Conservation (phyloP, 2,113 vertebrate genomes). For the Todiramphus saurophagus region DNA sequence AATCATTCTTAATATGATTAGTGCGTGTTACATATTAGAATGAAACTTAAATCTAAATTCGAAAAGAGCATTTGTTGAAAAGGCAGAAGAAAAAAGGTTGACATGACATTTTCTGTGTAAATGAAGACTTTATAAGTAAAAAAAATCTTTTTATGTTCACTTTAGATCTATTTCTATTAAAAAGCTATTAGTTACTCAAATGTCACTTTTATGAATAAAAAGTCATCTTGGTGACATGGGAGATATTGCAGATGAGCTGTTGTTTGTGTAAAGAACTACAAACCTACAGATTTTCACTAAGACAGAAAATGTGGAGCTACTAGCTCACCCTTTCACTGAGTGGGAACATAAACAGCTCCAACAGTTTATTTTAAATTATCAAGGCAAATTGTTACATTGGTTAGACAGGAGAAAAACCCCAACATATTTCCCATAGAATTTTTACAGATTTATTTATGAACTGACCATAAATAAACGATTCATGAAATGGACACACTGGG, state of each 20-base stretch:
- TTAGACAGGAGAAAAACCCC: not conserved
- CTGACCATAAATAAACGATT: not conserved
- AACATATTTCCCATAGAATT: not conserved
- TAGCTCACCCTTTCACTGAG: not conserved
- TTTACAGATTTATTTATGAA: conserved; percentile 1
- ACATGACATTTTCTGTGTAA: conserved; percentile 50
- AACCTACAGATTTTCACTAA: conserved; percentile 5
- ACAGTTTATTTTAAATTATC: not conserved
- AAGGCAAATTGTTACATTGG: not conserved
- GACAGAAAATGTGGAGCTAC: not conserved
- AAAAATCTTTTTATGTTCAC: conserved; percentile 9
- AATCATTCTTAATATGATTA: conserved; percentile 46
- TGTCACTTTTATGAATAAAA: conserved; percentile 53
- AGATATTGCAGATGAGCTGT: conserved; percentile 37
- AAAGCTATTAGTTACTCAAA: conserved; percentile 30
- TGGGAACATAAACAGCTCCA: not conserved
- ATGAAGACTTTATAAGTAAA: conserved; percentile 14
- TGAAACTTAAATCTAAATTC: conserved; percentile 16
- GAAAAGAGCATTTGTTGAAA: conserved; percentile 54
- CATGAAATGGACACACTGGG: not conserved
- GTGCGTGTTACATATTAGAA: not conserved
- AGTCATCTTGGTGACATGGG: not conserved
- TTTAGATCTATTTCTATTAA: conserved; percentile 21
- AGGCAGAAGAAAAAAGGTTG: conserved; percentile 52
- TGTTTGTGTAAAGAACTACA: conserved; percentile 25